Evolutionary conservation across 2,888 invertebrate genomes (phyloP).

Genomic region (Dendrolimus houi): DNA sequence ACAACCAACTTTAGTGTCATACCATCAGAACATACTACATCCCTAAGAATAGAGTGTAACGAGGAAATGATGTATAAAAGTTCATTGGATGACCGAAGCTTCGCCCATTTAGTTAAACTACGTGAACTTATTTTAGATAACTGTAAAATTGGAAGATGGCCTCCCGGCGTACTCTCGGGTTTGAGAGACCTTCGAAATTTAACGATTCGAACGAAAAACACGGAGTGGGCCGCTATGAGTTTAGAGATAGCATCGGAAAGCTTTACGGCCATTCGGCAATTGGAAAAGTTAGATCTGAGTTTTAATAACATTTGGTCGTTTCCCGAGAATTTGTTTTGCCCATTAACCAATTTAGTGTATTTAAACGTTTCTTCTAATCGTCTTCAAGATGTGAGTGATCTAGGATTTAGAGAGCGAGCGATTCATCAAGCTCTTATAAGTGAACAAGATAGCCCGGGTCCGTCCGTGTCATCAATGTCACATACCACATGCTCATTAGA

Average conservation of each 20-base stretch:
- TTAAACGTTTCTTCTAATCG: slow-evolving; percentile 92
- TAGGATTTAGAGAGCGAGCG: slow-evolving; percentile 87
- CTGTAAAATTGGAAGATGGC: slow-evolving; percentile 91
- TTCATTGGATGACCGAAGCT: slow-evolving; percentile 84
- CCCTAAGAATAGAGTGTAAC: slow-evolving; percentile 86
- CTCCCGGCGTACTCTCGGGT: slow-evolving; percentile 86
- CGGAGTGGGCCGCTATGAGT: slow-evolving; percentile 89
- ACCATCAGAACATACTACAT: slow-evolving; percentile 88
- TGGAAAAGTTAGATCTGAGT: slow-evolving; percentile 90
- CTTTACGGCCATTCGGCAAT: slow-evolving; percentile 84
- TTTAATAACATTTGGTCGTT: slow-evolving; percentile 94
- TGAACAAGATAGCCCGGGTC: slow-evolving; percentile 69
- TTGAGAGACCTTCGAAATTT: slow-evolving; percentile 88
- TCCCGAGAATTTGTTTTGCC: slow-evolving; percentile 90
- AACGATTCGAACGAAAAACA: slow-evolving; percentile 89
- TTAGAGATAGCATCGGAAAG: slow-evolving; percentile 88
- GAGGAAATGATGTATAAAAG: slow-evolving; percentile 88
- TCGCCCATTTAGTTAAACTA: slow-evolving; percentile 87
- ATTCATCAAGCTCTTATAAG: slow-evolving; percentile 80
- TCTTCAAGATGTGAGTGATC: slow-evolving; percentile 90
- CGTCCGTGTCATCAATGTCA: slow-evolving; percentile 54
- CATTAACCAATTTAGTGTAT: slow-evolving; percentile 84
- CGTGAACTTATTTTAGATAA: slow-evolving; percentile 88
- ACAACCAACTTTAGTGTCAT: slow-evolving; percentile 93
- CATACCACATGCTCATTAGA: slow-evolving; percentile 83